Percentiles rank a stretch among this genome's conserved stretches.
Evolutionary conservation across 2,888 invertebrate species (phyloP).

Genomic region (Protophormia terraenovae): DNA sequence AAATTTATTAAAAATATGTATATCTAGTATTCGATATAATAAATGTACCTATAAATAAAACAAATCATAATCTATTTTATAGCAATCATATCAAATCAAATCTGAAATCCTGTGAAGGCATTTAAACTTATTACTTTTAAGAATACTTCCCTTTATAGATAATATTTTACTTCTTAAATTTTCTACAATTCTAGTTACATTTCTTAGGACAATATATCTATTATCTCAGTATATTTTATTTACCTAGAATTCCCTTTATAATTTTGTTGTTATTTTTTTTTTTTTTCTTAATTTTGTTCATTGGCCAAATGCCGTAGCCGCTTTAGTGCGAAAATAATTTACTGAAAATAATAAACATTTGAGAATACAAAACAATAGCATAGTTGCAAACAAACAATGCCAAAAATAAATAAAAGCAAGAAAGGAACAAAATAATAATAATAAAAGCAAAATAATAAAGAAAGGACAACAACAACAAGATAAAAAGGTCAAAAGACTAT

Average conservation of each 20-base stretch:
- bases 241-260: constrained; percentile 22
- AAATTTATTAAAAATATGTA: too few species aligned
- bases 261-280: background rate
- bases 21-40: too few species aligned
- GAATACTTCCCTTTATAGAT: background rate
- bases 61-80: too few species aligned
- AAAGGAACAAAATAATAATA: background rate
- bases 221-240: background rate
- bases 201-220: background rate
- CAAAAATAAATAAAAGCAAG: constrained; percentile 15
- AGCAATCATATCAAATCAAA: too few species aligned
- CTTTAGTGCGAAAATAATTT: constrained; percentile 53
- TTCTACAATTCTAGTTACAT: background rate
- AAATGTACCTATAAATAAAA: too few species aligned
- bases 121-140: background rate
- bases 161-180: background rate
- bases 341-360: constrained; percentile 40
- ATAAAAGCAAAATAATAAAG: background rate
- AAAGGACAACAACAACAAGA: constrained; percentile 9
- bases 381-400: constrained; percentile 1
- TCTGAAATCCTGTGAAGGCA: too few species aligned
- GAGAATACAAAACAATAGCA: constrained; percentile 30
- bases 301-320: background rate
- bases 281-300: constrained; percentile 2
- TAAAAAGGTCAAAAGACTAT: constrained; percentile 53